phyloP scores from a whole-genome alignment of 2,888 invertebrate genomes.

The Sinotaia quadrata region DNA sequence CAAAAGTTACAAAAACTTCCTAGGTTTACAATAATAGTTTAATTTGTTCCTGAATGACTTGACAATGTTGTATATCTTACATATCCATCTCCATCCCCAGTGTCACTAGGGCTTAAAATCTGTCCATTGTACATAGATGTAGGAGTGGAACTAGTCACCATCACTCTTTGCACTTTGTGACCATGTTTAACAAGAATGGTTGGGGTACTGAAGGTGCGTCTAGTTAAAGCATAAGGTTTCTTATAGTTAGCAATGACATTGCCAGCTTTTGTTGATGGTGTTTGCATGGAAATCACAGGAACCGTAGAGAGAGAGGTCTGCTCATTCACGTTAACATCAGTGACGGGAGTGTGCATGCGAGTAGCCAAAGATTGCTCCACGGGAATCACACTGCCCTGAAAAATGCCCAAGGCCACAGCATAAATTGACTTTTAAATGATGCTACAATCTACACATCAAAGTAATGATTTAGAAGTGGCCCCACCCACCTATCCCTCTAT shows the following conservation, averaged over 20 bases:
- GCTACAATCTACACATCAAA: too few relatives aligned
- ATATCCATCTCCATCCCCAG: conserved; percentile 39
- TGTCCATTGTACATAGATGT: conserved; percentile 41
- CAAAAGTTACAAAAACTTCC: too few relatives aligned
- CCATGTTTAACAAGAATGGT: conserved; percentile 64
- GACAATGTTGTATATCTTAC: conserved; percentile 37
- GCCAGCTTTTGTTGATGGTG: conserved; percentile 43
- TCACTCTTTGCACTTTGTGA: conserved; percentile 63
- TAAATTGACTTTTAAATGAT: neutral
- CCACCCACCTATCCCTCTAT: too few relatives aligned
- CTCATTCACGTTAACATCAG: conserved; percentile 41
- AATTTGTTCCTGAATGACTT: conserved; percentile 24
- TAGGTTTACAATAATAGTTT: too few relatives aligned
- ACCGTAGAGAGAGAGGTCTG: conserved; percentile 45
- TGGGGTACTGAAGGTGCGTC: conserved; percentile 58
- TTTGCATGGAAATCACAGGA: conserved; percentile 43
- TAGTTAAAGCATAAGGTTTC: conserved; percentile 49
- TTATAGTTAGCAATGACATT: conserved; percentile 50
- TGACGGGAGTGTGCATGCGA: conserved; percentile 47
- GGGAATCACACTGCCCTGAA: conserved; percentile 65
- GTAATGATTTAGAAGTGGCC: too few relatives aligned
- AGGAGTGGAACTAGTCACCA: conserved; percentile 56
- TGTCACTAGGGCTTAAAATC: conserved; percentile 37
- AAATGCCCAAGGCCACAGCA: conserved; percentile 31
- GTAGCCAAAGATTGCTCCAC: conserved; percentile 55